Conservation (phyloP, 64 coral and sea anemone species). For the Montipora cactus region DNA sequence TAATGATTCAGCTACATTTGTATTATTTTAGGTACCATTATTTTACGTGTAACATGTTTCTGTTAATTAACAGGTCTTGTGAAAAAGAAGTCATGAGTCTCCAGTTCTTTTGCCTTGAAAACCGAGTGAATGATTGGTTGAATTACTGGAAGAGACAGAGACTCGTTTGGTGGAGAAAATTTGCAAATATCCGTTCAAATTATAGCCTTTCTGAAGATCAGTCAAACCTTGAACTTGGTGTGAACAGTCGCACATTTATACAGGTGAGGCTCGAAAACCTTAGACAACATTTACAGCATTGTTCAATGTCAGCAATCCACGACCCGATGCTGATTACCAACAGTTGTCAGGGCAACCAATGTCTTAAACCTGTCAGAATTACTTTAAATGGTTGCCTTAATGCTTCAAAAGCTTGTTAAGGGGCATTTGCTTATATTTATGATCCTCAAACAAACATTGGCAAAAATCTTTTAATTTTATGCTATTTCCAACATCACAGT, state of each 20-base stretch:
- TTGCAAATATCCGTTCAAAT: slow-evolving; percentile 86
- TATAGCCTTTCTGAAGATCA: slow-evolving; percentile 29
- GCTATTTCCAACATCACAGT: too few relatives aligned
- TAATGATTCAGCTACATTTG: too few relatives aligned
- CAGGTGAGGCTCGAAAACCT: background rate
- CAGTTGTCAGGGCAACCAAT: too few relatives aligned
- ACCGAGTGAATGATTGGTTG: slow-evolving; percentile 79
- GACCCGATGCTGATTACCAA: too few relatives aligned
- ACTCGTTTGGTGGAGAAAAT: slow-evolving; percentile 98
- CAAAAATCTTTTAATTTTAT: too few relatives aligned
- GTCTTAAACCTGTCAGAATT: too few relatives aligned
- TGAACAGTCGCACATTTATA: background rate
- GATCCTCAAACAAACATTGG: too few relatives aligned
- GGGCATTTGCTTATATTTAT: too few relatives aligned
- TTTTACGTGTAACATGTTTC: background rate
- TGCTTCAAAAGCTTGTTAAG: too few relatives aligned
- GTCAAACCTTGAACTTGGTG: slow-evolving; percentile 7
- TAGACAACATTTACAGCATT: too few relatives aligned
- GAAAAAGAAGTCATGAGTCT: slow-evolving; percentile 71
- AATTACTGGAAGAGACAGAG: slow-evolving; percentile 94
- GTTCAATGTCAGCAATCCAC: too few relatives aligned
- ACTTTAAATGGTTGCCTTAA: too few relatives aligned
- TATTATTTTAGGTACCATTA: background rate
- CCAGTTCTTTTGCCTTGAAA: slow-evolving; percentile 78
- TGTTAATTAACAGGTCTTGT: slow-evolving; percentile 46